Base-by-base conservation (phyloP, 2,797 vertebrate species). In the Euphonia xanthogaster region DNA sequence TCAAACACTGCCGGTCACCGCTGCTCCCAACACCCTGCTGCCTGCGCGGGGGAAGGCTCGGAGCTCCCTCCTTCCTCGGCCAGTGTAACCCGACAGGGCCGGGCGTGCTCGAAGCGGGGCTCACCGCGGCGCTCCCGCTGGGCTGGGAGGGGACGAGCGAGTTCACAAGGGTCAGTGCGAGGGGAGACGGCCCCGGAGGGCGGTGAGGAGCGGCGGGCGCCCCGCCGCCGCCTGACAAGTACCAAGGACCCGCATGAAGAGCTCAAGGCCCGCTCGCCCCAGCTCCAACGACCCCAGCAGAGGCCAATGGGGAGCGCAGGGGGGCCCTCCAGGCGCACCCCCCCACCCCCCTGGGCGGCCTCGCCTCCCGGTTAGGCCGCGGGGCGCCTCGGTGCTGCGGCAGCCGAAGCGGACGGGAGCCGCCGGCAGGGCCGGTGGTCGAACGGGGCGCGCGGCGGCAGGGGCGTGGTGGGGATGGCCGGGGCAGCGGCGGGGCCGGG, bases 381-480 rank as follows among this genome's bases (percentile, higher is more conserved):
- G 58, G 94, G 84, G 86, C 91, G 88, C 74, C 88, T 87, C 88
- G 33, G 94, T 50, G 75, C 95, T 95, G 93, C 88, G 40, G 90
- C 86, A 85, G 84, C 91, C 73, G 50, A 71, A 62, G 86, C 31
- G 61, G 71, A 35, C 51, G 20, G 45, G 17, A 39, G 39, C 74
- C 27, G 7, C 77, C 58, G 61, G 87, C 71, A 53, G 83, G 93
- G 84, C 96, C 79, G 90, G 63, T 71, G 83, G 92, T 88, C 70
- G 37, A 20, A 47, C 31, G 12, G n/a, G 17, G 31, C 27, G 62
- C 28, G 88, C 57, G 73, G 67, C 71, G 14, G 65, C 33, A 47
- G 30, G 68, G 42, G 86, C 47, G 93, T 96, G 24, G 27, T 35
- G 20, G 31, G 37, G 45, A 24, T 50, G 22, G 42, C 78, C 37